Conservation (phyloP, 2,113 vertebrate genomes). For the Gambusia holbrooki region DNA sequence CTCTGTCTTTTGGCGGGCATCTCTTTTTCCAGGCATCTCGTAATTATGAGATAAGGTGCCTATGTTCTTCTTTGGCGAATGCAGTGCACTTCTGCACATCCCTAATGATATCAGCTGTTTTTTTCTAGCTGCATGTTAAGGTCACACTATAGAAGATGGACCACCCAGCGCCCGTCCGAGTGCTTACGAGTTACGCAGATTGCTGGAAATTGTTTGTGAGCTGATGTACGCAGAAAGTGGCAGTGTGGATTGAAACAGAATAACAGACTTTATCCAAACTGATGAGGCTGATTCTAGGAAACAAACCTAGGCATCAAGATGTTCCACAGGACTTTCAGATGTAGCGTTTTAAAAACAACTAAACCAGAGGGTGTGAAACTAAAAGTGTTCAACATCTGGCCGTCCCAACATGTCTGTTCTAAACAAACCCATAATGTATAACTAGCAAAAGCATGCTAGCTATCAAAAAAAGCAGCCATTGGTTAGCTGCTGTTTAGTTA, state of each 20-base stretch:
- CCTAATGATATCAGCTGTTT: too few species aligned
- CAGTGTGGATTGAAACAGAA: neutral
- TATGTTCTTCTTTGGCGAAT: too few species aligned
- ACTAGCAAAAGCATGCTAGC: neutral
- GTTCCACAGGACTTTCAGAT: neutral
- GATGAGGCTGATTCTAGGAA: neutral
- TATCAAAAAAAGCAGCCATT: neutral
- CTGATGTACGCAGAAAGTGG: neutral
- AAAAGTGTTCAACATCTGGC: neutral
- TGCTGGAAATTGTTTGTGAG: neutral
- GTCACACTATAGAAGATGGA: too few species aligned
- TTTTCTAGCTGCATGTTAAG: too few species aligned
- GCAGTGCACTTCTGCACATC: too few species aligned
- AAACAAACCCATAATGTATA: slow-evolving; percentile 2
- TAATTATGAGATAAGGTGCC: too few species aligned
- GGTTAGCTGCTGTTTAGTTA: slow-evolving; percentile 15
- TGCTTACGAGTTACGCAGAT: neutral
- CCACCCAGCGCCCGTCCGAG: too few species aligned
- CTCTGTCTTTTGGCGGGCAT: too few species aligned
- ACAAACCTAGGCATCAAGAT: neutral
- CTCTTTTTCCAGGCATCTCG: too few species aligned
- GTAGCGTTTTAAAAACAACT: too few species aligned
- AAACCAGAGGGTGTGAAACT: too few species aligned
- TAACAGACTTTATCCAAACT: neutral
- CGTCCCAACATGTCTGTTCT: neutral